Percentiles rank a stretch among this genome's conserved stretches.
Evolutionary conservation across 2,888 invertebrate species (phyloP).

Genomic region (Petrophora chlorosata): DNA sequence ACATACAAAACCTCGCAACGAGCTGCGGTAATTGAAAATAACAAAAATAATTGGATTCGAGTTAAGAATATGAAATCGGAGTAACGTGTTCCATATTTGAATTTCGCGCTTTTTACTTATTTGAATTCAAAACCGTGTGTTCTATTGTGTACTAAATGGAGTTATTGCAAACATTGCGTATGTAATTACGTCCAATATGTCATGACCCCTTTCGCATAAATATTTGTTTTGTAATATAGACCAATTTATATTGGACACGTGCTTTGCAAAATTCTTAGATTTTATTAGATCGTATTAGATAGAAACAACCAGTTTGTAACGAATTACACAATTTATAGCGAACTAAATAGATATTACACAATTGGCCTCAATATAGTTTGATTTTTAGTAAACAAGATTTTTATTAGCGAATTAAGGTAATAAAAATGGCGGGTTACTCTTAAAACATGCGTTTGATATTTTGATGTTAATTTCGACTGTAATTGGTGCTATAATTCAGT

Average conservation of each 20-base stretch:
- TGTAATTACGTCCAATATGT: constrained; percentile 51
- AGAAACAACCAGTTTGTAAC: constrained; percentile 10
- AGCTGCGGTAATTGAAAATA: constrained; percentile 76
- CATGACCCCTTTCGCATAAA: constrained; percentile 40
- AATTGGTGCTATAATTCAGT: constrained; percentile 34
- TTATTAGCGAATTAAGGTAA: constrained; percentile 35
- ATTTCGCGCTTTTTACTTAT: constrained; percentile 71
- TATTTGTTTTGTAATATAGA: constrained; percentile 30
- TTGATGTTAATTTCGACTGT: constrained; percentile 30
- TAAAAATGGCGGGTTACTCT: constrained; percentile 34
- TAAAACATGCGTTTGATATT: constrained; percentile 33
- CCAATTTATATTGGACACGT: constrained; percentile 30
- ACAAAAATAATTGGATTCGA: constrained; percentile 78
- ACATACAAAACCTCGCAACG: constrained; percentile 45
- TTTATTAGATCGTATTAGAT: constrained; percentile 23
- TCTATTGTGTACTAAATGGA: constrained; percentile 78
- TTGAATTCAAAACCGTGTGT: constrained; percentile 80
- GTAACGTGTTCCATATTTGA: constrained; percentile 75
- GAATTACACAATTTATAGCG: constrained; percentile 27
- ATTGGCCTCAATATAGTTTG: constrained; percentile 40
- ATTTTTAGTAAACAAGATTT: constrained; percentile 38
- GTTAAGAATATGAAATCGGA: constrained; percentile 75
- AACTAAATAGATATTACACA: constrained; percentile 37
- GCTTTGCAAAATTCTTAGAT: constrained; percentile 22
- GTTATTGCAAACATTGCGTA: constrained; percentile 68